Percentiles rank a stretch among this genome's conserved stretches.
Conservation (phyloP, 2,797 vertebrate genomes). For the Enteromius paludinosus region DNA sequence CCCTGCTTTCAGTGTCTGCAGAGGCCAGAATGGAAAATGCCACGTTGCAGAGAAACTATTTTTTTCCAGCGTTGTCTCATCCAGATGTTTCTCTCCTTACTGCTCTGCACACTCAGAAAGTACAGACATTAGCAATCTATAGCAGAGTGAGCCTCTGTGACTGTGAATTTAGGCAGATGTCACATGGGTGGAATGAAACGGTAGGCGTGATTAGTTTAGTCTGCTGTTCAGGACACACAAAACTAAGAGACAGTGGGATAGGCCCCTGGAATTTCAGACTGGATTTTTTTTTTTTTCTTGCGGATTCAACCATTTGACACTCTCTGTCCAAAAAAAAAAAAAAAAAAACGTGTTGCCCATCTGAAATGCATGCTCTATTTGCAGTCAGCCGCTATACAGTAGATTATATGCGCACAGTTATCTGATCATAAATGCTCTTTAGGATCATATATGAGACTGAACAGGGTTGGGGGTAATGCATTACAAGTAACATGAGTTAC, state of each 20-base stretch:
- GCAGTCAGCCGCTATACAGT: not conserved
- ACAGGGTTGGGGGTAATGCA: too few relatives aligned
- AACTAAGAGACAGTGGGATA: conserved; percentile 12
- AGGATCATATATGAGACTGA: not conserved
- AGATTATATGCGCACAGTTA: not conserved
- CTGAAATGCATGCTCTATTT: not conserved
- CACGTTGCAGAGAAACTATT: conserved; percentile 75
- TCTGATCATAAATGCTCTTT: not conserved
- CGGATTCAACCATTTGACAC: conserved; percentile 33
- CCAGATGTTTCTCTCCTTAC: conserved; percentile 85
- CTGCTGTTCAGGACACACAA: conserved; percentile 30
- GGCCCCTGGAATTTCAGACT: conserved; percentile 36
- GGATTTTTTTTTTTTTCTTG: conserved; percentile 3
- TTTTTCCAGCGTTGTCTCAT: conserved; percentile 69
- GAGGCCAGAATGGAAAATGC: conserved; percentile 76
- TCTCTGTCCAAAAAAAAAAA: conserved; percentile 1
- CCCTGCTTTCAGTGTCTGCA: conserved; percentile 56
- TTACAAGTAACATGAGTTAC: too few relatives aligned
- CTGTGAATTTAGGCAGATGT: not conserved
- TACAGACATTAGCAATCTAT: conserved; percentile 81
- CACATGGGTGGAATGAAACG: not conserved
- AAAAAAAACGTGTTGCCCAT: not conserved
- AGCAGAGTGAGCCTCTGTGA: conserved; percentile 51
- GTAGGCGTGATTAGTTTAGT: conserved; percentile 42
- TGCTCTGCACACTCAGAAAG: conserved; percentile 71